Conservation (phyloP, 2,888 invertebrate genomes). For the Tachina grossa region DNA sequence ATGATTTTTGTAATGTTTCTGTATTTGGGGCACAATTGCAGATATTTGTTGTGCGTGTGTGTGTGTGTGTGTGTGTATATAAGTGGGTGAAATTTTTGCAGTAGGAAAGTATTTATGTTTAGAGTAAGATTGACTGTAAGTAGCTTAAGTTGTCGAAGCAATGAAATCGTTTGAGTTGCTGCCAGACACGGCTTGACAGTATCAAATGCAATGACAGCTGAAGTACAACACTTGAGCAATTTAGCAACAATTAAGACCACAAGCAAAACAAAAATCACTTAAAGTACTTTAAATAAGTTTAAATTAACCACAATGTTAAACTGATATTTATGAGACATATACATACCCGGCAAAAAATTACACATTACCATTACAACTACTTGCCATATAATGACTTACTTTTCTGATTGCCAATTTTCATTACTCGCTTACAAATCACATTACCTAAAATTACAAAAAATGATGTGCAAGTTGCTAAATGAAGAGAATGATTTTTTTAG, state of each 20-base stretch:
- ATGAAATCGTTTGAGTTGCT: constrained; percentile 59
- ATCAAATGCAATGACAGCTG: constrained; percentile 65
- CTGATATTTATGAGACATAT: no score
- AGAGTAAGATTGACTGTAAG: constrained; percentile 66
- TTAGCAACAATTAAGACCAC: constrained; percentile 70
- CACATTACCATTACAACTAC: no score
- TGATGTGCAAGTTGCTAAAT: no score
- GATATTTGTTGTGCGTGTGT: neutral
- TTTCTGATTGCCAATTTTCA: no score
- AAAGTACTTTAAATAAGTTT: constrained; percentile 28
- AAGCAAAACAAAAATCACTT: constrained; percentile 34
- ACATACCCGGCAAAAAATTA: no score
- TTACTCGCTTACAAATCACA: no score
- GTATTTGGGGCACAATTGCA: constrained; percentile 23
- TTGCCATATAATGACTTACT: no score
- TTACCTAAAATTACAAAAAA: no score
- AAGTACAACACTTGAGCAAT: constrained; percentile 65
- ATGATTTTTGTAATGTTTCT: constrained; percentile 48
- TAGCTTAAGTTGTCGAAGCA: constrained; percentile 69
- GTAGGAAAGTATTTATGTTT: constrained; percentile 34
- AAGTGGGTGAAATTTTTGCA: constrained; percentile 26
- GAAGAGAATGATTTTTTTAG: no score
- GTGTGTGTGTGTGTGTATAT: neutral
- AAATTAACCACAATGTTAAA: neutral
- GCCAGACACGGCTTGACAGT: constrained; percentile 63